phyloP scores from a whole-genome alignment of 2,888 invertebrate genomes.

The Augochlorella aurata region DNA sequence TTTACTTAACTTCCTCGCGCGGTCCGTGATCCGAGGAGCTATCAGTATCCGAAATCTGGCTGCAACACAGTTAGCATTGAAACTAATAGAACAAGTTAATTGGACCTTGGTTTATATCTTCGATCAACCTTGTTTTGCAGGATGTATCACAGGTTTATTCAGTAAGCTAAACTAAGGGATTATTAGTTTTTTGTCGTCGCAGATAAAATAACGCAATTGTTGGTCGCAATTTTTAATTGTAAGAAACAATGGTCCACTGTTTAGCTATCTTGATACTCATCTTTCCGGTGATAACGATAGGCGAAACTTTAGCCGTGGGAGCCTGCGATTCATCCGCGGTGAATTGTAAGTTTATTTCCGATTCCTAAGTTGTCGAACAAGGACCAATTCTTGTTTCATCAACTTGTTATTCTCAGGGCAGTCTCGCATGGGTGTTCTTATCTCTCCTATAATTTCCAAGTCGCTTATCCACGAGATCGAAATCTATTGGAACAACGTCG shows the following conservation, averaged over 20 bases:
- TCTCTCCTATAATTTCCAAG: constrained; percentile 71
- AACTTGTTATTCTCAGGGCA: constrained; percentile 26
- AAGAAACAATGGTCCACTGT: not conserved
- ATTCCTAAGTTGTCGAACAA: not conserved
- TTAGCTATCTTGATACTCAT: not conserved
- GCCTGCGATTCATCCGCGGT: constrained; percentile 8
- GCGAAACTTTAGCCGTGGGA: not conserved
- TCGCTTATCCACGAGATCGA: constrained; percentile 69
- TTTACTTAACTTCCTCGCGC: not conserved
- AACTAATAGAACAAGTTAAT: not conserved
- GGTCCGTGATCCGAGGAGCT: not conserved
- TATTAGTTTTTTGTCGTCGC: not conserved
- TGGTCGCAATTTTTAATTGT: not conserved
- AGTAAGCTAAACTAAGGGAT: not conserved
- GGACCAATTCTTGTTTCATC: not conserved
- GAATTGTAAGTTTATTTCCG: constrained; percentile 11
- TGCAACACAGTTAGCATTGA: not conserved
- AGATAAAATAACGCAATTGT: not conserved
- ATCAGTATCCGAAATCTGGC: not conserved
- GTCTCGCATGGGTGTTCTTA: constrained; percentile 67
- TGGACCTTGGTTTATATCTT: not conserved
- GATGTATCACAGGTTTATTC: not conserved
- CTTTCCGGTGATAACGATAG: not conserved
- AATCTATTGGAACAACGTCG: constrained; percentile 73
- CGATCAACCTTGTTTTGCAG: not conserved